Evolutionary conservation across 2,797 vertebrate species (phyloP).

Genomic region (Phataginus tetradactyla): DNA sequence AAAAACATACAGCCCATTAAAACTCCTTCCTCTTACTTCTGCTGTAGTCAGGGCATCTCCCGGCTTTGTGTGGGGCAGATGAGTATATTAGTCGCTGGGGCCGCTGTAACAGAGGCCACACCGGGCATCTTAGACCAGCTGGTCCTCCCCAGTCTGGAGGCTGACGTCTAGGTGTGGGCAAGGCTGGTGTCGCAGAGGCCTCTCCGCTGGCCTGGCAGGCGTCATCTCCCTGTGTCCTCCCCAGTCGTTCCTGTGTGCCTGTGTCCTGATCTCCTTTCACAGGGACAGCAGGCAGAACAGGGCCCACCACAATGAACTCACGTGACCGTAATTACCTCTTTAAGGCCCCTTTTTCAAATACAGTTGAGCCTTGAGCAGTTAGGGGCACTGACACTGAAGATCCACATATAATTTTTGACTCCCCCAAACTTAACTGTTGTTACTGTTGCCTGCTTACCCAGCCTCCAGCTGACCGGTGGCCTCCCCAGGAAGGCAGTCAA

Average conservation of each 20-base stretch:
- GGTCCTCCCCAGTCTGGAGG: neutral
- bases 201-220: fast-evolving
- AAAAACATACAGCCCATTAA: no score
- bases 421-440: no score
- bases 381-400: no score
- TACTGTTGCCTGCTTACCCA: no score
- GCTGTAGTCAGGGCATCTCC: neutral
- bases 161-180: no score
- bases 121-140: fast-evolving
- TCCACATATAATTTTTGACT: no score
- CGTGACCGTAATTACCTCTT: neutral
- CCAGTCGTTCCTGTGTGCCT: neutral
- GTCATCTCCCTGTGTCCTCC: fast-evolving
- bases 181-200: fast-evolving
- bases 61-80: neutral
- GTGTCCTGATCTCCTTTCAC: no score
- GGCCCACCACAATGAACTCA: neutral
- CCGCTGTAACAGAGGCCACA: fast-evolving
- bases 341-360: no score
- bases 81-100: fast-evolving
- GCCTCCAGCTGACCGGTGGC: no score
- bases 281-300: neutral
- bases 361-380: no score
- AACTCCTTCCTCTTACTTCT: neutral
- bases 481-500: no score